Evolutionary conservation across 1,140 invertebrate species (phyloP).

Genomic region (Ylistrum balloti): DNA sequence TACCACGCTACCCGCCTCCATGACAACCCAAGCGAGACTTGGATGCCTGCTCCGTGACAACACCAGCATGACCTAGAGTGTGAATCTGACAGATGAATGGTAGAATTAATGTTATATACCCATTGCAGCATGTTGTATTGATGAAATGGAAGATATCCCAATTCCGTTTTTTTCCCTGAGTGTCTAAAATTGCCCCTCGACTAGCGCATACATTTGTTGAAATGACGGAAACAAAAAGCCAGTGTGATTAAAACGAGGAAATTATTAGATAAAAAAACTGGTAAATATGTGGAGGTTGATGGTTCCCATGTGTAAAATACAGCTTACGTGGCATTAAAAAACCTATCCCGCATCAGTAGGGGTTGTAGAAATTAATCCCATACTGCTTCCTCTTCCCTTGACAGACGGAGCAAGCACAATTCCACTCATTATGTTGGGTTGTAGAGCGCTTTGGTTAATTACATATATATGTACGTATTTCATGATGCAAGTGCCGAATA

Average conservation of each 20-base stretch:
- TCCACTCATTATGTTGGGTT: not conserved
- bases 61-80: not conserved
- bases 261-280: not conserved
- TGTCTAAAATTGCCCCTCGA: not conserved
- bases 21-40: not conserved
- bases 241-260: slow-evolving; percentile 25
- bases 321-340: not conserved
- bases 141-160: not conserved
- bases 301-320: slow-evolving; percentile 1
- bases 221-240: not conserved
- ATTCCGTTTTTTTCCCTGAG: not conserved
- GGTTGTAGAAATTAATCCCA: not conserved
- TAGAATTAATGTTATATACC: not conserved
- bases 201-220: not conserved
- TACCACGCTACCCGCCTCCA: no score
- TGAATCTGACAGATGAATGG: not conserved
- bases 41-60: not conserved
- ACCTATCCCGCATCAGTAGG: not conserved
- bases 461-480: not conserved
- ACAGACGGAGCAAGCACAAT: not conserved
- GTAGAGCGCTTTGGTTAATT: slow-evolving; percentile 5
- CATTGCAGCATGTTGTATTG: not conserved
- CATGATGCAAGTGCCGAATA: not conserved
- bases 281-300: slow-evolving; percentile 27
- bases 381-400: not conserved